Evolutionary conservation across 1,140 invertebrate species (phyloP).

Genomic region (Euglossa dilemma): DNA sequence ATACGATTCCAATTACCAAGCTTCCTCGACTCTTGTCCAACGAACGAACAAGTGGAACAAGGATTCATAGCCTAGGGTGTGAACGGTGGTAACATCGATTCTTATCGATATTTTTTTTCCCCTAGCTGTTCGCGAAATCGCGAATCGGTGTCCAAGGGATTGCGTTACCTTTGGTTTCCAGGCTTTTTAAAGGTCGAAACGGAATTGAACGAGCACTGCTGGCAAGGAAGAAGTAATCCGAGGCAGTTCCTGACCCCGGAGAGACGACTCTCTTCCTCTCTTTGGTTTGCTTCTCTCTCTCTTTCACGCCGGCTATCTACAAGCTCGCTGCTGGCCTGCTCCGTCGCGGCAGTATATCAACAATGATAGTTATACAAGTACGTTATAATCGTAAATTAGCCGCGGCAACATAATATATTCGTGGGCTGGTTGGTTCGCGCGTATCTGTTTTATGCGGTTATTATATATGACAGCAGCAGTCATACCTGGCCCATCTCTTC

Average conservation of each 20-base stretch:
- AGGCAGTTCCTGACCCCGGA: slow-evolving; percentile 39
- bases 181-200: too few species aligned
- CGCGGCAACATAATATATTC: slow-evolving; percentile 83
- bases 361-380: slow-evolving; percentile 83
- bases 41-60: not conserved
- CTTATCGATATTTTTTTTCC: slow-evolving; percentile 19
- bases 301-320: slow-evolving; percentile 41
- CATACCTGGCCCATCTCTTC: slow-evolving; percentile 70
- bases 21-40: not conserved
- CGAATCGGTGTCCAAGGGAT: slow-evolving; percentile 24
- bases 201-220: slow-evolving; percentile 37
- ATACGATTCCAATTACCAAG: too few species aligned
- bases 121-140: not conserved
- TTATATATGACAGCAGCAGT: slow-evolving; percentile 83
- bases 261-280: not conserved
- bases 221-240: slow-evolving; percentile 57
- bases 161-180: not conserved
- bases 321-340: slow-evolving; percentile 64
- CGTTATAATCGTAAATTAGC: slow-evolving; percentile 84
- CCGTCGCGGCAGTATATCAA: slow-evolving; percentile 80
- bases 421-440: slow-evolving; percentile 80
- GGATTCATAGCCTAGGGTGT: too few species aligned
- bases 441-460: slow-evolving; percentile 83
- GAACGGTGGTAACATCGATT: not conserved
- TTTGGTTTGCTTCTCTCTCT: slow-evolving; percentile 19